phyloP scores from a whole-genome alignment of 2,888 invertebrate genomes.

The Folsomia manolachei region DNA sequence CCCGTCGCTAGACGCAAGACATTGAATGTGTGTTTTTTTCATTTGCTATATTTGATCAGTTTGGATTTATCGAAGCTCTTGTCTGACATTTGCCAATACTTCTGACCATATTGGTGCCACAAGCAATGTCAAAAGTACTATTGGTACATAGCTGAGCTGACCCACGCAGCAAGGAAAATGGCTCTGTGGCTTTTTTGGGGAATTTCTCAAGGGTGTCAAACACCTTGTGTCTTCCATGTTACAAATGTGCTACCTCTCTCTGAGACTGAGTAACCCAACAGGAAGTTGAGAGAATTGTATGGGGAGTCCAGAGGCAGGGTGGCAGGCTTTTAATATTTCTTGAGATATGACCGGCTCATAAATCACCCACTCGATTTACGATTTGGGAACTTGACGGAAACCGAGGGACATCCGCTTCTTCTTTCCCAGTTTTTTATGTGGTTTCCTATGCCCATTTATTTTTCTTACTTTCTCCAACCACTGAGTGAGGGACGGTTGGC shows the following conservation, averaged over 20 bases:
- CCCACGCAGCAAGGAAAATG: conserved; percentile 10
- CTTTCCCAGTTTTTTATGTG: conserved; percentile 15
- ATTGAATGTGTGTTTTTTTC: not conserved
- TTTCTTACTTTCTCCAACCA: not conserved
- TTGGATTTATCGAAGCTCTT: not conserved
- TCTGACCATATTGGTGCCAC: too few species aligned
- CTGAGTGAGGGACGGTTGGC: not conserved
- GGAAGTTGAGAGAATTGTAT: not conserved
- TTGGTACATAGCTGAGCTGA: too few species aligned
- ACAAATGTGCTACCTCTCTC: too few species aligned
- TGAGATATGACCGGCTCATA: conserved; percentile 44
- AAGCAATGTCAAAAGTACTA: too few species aligned
- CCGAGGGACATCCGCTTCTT: conserved; percentile 31
- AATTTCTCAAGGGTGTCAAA: conserved; percentile 34
- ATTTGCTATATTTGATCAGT: conserved; percentile 10
- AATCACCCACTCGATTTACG: conserved; percentile 39
- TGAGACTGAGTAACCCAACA: not conserved
- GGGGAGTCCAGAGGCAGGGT: not conserved
- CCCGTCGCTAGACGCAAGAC: not conserved
- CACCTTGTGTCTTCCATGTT: conserved; percentile 32
- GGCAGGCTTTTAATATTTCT: conserved; percentile 43
- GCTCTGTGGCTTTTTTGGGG: conserved; percentile 11
- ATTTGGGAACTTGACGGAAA: conserved; percentile 23
- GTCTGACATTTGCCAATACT: not conserved
- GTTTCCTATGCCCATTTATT: conserved; percentile 1